Evolutionary conservation across 2,797 vertebrate species (phyloP), one percentile per base, ranked within the genome.

Genomic region (Myripristis murdjan): DNA sequence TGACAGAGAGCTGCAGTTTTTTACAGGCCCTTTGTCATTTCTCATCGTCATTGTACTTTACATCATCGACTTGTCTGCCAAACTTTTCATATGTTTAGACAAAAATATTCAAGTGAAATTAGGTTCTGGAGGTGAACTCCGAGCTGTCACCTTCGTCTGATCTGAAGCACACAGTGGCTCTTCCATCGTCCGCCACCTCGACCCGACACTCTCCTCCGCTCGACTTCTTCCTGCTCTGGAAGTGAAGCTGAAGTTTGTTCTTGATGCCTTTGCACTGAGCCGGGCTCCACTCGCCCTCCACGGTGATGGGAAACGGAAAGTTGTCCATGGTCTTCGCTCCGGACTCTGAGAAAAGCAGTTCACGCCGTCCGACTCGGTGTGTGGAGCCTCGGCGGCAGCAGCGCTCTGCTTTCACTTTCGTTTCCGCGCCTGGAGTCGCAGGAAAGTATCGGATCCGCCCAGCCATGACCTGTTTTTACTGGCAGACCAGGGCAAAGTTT

Each of bases 161-260:
- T 10, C 35, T 63, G 77, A 95, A 95, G 47, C 23, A 47, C 1
- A 95, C 82, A 0, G 48, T 73, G 0, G 89, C 92, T 8, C 33
- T 78, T 5, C 67, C 46, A 2, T 72, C 57, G 2, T 84, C 90
- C 4, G 64, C 14, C 20, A 20, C 71, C 60, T 82, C 49, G 49
- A 94, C 90, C 0, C 64, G 16, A 11, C 94, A 95, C 31, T 94
- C 93, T 5, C 93, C 93, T 0, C 94, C 94, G 6, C 72, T 16
- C 0, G 93, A 93, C 58, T 79, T 92, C 81, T 66, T 94, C 74
- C 53, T 89, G 73, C 90, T 95, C 75, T 87, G 86, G 80, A 95
- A 95, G 62, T 94, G 88, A 18, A 93, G 67, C 1, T 91, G 82
- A 18, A 95, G 91, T 64, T 94, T 95, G 70, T 84, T 90, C 37